These are phyloP conservation scores for Scleropages formosus DNA, from an alignment of 2,797 vertebrate species.

Conservation along the genomic window DNA sequence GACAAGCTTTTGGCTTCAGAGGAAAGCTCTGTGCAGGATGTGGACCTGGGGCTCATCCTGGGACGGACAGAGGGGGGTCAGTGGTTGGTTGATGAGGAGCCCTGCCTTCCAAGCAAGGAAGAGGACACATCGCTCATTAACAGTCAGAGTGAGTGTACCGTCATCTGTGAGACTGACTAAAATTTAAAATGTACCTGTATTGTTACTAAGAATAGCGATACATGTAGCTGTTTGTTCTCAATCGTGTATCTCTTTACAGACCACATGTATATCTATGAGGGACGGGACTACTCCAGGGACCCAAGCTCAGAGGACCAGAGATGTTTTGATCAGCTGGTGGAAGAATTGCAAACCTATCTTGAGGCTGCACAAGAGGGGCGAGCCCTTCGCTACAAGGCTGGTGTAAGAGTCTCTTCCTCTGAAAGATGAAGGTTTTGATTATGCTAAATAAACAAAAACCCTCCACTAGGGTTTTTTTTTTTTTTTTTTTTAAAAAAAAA, in stretches of 20 bases:
- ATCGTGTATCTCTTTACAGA: slow-evolving; percentile 47
- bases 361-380: slow-evolving; percentile 64
- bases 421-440: neutral
- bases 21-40: slow-evolving; percentile 76
- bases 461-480: neutral
- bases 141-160: slow-evolving; percentile 50
- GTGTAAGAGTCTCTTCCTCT: slow-evolving; percentile 59
- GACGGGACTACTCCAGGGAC: slow-evolving; percentile 89
- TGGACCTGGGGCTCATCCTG: slow-evolving; percentile 78
- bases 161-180: neutral
- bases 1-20: slow-evolving; percentile 84
- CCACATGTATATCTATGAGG: slow-evolving; percentile 93
- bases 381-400: slow-evolving; percentile 74
- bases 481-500: no score
- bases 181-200: neutral
- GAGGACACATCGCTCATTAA: slow-evolving; percentile 50
- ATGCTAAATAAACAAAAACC: neutral
- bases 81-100: slow-evolving; percentile 69
- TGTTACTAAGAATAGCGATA: neutral
- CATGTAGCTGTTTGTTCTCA: neutral
- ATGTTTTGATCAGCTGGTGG: slow-evolving; percentile 73
- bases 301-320: slow-evolving; percentile 78
- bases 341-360: slow-evolving; percentile 67
- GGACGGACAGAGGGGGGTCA: slow-evolving; percentile 70
- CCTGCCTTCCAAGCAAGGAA: slow-evolving; percentile 35